Evolutionary conservation across 2,888 invertebrate genomes (phyloP), one percentile per base, ranked within the genome.

Genomic region (Dione vanillae): DNA sequence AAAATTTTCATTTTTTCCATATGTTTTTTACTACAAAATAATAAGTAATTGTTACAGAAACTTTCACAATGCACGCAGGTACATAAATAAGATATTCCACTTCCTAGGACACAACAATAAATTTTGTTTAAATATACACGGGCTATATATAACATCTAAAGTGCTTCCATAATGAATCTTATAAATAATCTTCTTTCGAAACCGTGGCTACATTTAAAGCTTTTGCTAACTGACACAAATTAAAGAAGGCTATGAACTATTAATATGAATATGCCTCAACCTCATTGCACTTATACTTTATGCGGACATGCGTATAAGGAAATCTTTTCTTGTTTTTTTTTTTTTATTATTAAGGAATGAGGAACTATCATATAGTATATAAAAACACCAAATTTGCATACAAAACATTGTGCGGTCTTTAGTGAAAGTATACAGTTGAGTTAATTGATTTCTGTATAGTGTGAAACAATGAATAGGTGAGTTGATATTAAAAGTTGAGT

Each of bases 391-490:
- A 45, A 10, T 45, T 45, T 45, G 10, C 11, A 0, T 27, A 27
- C 9, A n/a, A 27, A 7, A 45, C 43, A 61, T n/a, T 61, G 61
- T 61, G 20, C n/a, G 45, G 10, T n/a, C 45, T 27, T 27, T 7
- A 45, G 27, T 61, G 20, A 27, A 43, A 59, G 43, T 43, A 27
- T 11, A 10, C 27, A 14, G 59, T 43, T 11, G 9, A 43, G 6
- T 27, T 10, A 0, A 59, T 35, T 45, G n/a, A 43, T 40, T 41
- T 3, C 9, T 27, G 27, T 35, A 35, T 12, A 40, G 11, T 61
- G 27, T 11, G n/a, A 45, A 16, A n/a, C n/a, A n/a, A 61, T 45
- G 19, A n/a, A 61, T 27, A 61, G n/a, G 45, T 61, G 27, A 61
- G 27, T 61, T 45, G n/a, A 16, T 61, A 27, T 61, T 0, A 7